Conservation (phyloP, 2,797 vertebrate species). For the Cryptoprocta ferox region DNA sequence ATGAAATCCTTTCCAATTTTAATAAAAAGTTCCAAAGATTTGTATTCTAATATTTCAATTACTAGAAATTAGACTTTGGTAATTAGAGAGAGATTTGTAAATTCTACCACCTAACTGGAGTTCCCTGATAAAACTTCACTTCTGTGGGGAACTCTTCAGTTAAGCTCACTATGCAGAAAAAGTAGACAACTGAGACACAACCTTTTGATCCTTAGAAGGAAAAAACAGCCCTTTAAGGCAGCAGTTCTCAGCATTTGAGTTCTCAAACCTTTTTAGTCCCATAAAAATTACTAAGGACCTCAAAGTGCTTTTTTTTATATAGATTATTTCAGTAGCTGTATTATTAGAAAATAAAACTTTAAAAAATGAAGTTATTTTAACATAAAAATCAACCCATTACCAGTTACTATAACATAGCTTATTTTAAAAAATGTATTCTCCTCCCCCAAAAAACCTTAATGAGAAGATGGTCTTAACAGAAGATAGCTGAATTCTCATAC, state of each 20-base stretch:
- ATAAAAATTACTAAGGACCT: constrained; percentile 18
- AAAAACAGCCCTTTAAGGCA: not conserved
- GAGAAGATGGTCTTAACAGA: not conserved
- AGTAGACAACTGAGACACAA: not conserved
- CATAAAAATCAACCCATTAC: constrained; percentile 3
- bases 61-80: constrained; percentile 30
- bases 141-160: not conserved
- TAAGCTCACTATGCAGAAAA: not conserved
- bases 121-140: not conserved
- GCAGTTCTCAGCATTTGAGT: not conserved
- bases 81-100: not conserved
- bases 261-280: not conserved
- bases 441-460: not conserved
- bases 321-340: not conserved
- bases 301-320: constrained; percentile 2
- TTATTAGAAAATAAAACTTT: constrained; percentile 26
- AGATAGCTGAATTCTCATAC: not conserved
- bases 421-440: not conserved
- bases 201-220: not conserved
- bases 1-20: not conserved
- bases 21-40: not conserved
- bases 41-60: not conserved
- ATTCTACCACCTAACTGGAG: not conserved
- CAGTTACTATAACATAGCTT: constrained; percentile 20
- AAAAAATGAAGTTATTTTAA: constrained; percentile 8